phyloP scores from a whole-genome alignment of 2,797 vertebrate genomes.

The Malurus splendens region DNA sequence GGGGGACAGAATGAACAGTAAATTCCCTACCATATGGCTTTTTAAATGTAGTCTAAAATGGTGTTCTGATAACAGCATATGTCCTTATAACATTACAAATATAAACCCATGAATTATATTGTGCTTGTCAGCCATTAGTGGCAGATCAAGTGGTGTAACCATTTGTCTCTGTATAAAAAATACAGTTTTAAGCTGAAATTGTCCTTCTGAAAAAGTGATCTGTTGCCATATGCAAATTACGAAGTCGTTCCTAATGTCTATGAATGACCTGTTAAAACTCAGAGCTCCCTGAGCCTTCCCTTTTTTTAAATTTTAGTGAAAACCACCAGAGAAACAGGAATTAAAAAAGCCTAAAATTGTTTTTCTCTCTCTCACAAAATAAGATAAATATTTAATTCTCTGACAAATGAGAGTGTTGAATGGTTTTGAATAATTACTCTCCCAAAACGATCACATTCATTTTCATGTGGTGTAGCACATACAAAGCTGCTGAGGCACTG shows the following conservation, averaged over 20 bases:
- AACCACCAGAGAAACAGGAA: not conserved
- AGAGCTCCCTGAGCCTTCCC: not conserved
- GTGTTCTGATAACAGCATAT: not conserved
- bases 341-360: not conserved
- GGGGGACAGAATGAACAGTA: not conserved
- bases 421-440: conserved; percentile 22
- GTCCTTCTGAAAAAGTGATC: not conserved
- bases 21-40: not conserved
- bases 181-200: not conserved
- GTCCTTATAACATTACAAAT: conserved; percentile 49
- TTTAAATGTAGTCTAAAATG: not conserved
- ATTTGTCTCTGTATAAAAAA: not conserved
- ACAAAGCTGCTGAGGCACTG: not conserved
- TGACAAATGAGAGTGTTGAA: conserved; percentile 27
- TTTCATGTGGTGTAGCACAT: not conserved
- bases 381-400: conserved; percentile 46
- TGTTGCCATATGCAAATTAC: not conserved
- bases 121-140: not conserved
- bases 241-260: not conserved
- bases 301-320: not conserved
- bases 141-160: not conserved
- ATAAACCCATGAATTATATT: not conserved
- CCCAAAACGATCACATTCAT: not conserved
- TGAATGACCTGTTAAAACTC: not conserved
- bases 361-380: not conserved